phyloP scores from a whole-genome alignment of 1,140 invertebrate genomes.

The Lasioglossum albipes region DNA sequence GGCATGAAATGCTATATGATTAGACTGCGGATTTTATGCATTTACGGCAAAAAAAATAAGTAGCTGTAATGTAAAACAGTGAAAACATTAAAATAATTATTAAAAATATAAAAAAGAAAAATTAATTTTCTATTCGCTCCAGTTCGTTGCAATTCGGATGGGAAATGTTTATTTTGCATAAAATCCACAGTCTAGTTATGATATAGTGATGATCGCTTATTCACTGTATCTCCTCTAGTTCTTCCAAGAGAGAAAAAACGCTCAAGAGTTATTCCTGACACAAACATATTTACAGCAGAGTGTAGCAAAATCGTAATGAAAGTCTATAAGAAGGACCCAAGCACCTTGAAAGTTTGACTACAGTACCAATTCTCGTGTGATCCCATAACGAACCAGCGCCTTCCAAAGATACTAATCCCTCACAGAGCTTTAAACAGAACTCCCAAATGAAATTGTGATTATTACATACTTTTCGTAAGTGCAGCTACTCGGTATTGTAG shows the following conservation, averaged over 20 bases:
- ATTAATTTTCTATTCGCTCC: no score
- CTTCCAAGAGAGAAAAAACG: slow-evolving; percentile 16
- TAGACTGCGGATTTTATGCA: no score
- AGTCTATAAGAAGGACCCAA: slow-evolving; percentile 53
- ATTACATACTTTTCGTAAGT: slow-evolving; percentile 81
- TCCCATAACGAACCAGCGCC: slow-evolving; percentile 51
- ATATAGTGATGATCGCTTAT: not conserved
- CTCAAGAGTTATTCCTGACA: slow-evolving; percentile 36
- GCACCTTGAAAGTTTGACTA: slow-evolving; percentile 51
- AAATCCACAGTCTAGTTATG: no score
- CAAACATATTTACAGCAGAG: slow-evolving; percentile 47
- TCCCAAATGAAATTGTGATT: slow-evolving; percentile 52
- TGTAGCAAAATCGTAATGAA: slow-evolving; percentile 24
- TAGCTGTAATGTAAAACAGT: no score
- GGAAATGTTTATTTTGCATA: no score
- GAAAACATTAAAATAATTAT: no score
- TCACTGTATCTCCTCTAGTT: slow-evolving; percentile 26
- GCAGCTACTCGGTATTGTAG: slow-evolving; percentile 80
- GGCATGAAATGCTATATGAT: not conserved
- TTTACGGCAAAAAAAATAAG: no score
- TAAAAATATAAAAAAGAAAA: no score
- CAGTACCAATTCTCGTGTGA: slow-evolving; percentile 31
- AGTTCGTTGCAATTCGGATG: no score
- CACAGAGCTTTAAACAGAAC: slow-evolving; percentile 30
- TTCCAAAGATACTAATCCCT: slow-evolving; percentile 55